Evolutionary conservation across 2,888 invertebrate genomes (phyloP), one percentile per base, ranked within the genome.

Genomic region (Heteromyza rotundicornis): DNA sequence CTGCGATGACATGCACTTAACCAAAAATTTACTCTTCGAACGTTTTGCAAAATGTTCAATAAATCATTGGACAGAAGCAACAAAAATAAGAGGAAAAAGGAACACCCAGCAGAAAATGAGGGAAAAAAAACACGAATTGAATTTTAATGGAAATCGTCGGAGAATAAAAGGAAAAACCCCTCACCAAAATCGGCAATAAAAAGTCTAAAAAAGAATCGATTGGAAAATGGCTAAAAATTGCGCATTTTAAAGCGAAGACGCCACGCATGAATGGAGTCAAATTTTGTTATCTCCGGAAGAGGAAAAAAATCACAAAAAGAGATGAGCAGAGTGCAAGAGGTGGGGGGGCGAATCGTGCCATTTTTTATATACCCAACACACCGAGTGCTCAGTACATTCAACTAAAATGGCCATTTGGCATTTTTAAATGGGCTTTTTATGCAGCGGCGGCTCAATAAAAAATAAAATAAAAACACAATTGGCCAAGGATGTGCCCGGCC

Each of bases 1-100:
- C 74, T 63, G 64, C 73, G 68, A 68, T 78, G 75, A 77, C 76
- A 78, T 74, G 75, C 77, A 78, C 77, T 79, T 79, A 79, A 71
- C 70, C 70, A 65, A 68, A 70, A 70, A 75, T 78, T 79, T 66
- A 65, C 66, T 63, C 63, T 59, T 57, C 63, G 47, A 47, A 47
- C 27, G 44, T 47, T 40, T 56, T 53, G 70, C 76, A 69, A 75
- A n/a, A 73, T 73, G 74, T 62, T 76, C 74, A 72, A 71, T 74
- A 74, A 74, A 75, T 74, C 70, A 75, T 63, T 47, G 17, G 47
- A 19, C 47, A 47, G 19, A 40, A 40, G 14, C 32, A 32, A 12
- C 32, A 32, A 32, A 32, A 32, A 32, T 8, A 8, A 5, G n/a
- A 7, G 7, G 10, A 27, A 27, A 10, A 14, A 40, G 12, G n/a